These are phyloP conservation scores for Drosophila seguyi DNA, from an alignment of 1,140 invertebrate genomes.

Conservation along the genomic window DNA sequence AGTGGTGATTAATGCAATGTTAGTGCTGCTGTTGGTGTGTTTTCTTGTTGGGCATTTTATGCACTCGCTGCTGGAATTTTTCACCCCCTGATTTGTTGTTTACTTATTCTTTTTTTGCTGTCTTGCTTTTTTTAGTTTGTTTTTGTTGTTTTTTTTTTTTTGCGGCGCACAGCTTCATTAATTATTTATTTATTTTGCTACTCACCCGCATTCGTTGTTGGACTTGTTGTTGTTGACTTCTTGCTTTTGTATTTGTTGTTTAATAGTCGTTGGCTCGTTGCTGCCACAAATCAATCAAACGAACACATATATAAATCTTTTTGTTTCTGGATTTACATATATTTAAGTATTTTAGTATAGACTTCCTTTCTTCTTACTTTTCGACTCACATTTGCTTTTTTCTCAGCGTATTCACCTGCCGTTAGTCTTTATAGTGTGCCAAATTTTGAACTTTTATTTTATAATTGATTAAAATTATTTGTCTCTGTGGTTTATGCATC, in stretches of 20 bases:
- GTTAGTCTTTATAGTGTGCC: constrained; percentile 3
- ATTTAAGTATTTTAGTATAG: constrained; percentile 33
- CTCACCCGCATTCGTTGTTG: constrained; percentile 55
- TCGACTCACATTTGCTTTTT: constrained; percentile 14
- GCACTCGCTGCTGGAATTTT: constrained; percentile 55
- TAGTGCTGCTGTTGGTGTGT: constrained; percentile 22
- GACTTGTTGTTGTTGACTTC: constrained; percentile 10
- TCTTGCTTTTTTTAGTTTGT: constrained; percentile 9
- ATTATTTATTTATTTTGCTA: constrained; percentile 76
- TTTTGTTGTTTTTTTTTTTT: constrained; percentile 22
- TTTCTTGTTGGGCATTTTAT: constrained; percentile 29
- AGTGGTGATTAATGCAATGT: constrained; percentile 63
- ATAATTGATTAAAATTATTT: constrained; percentile 39
- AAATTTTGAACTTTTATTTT: constrained; percentile 27
- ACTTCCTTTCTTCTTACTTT: constrained; percentile 29
- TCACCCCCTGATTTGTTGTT: constrained; percentile 1
- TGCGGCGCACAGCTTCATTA: constrained; percentile 64
- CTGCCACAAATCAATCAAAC: constrained; percentile 76
- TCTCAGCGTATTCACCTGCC: constrained; percentile 23
- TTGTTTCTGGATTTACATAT: constrained; percentile 30
- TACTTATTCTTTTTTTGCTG: neutral
- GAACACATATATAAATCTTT: constrained; percentile 22
- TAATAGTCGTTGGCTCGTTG: constrained; percentile 27
- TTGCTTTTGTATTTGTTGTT: constrained; percentile 18
- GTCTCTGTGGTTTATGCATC: constrained; percentile 26